Evolutionary conservation across 53 echinoderm and acorn worm genomes (phyloP).

Genomic region (Holothuria scabra): DNA sequence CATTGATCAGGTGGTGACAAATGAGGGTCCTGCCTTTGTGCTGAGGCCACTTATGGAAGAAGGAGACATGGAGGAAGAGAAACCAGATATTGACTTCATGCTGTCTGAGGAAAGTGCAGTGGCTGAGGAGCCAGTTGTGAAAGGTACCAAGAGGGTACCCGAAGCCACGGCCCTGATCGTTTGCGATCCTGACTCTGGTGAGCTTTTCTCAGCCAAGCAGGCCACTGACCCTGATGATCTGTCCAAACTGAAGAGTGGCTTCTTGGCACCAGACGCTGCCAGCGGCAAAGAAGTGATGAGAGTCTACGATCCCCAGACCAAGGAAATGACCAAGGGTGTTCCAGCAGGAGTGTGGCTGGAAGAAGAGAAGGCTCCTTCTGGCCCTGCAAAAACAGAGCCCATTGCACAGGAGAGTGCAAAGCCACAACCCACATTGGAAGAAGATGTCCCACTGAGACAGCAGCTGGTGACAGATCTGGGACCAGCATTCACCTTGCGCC

Average conservation of each 20-base stretch:
- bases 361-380: neutral
- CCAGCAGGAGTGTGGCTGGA: slow-evolving; percentile 18
- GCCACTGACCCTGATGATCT: slow-evolving; percentile 31
- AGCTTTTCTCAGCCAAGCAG: slow-evolving; percentile 20
- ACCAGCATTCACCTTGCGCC: slow-evolving; percentile 74
- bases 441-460: slow-evolving; percentile 51
- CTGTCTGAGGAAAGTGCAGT: slow-evolving; percentile 17
- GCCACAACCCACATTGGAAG: neutral
- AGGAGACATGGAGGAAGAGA: slow-evolving; percentile 33
- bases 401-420: slow-evolving; percentile 18
- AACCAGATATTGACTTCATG: slow-evolving; percentile 14
- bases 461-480: slow-evolving; percentile 80
- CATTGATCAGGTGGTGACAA: too few relatives aligned
- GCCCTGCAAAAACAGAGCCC: neutral
- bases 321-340: slow-evolving; percentile 41
- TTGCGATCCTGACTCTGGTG: slow-evolving; percentile 30
- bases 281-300: slow-evolving; percentile 23
- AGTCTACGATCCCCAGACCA: slow-evolving; percentile 34
- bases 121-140: slow-evolving; percentile 25
- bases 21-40: slow-evolving; percentile 75
- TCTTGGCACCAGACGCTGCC: slow-evolving; percentile 13
- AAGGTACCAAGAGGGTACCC: neutral
- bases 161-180: slow-evolving; percentile 15
- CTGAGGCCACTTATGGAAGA: slow-evolving; percentile 35
- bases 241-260: slow-evolving; percentile 13